Base-by-base conservation (phyloP, 2,797 vertebrate genomes). In the Amazona ochrocephala region DNA sequence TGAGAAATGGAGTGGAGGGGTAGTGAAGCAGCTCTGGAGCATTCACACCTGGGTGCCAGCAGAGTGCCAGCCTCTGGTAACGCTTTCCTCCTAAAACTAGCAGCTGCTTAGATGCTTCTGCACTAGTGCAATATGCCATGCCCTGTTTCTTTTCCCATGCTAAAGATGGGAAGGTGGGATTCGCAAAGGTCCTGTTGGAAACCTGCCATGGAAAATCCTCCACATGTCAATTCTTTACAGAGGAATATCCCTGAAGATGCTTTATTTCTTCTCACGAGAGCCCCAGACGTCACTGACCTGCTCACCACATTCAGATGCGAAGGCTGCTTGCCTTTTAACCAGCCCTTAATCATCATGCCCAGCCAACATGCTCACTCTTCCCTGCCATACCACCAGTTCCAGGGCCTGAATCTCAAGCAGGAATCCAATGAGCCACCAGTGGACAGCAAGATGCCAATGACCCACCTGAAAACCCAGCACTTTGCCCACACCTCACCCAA, bases 401-500 rank as follows among this genome's bases (percentile, higher is more conserved):
- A 10, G 39, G 45, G 68, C 11, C 56, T 4, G 5, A 60, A 51
- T 44, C 66, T 84, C 44, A n/a, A 5, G 29, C 56, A 71, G 76
- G 68, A 13, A 42, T 70, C 11, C 3, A 29, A 21, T 47, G 80
- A 85, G 14, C 60, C n/a, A 30, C 24, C 13, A 13, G 21, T 1
- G 7, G 64, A 79, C 34, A 23, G 9, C 61, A 34, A 66, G 74
- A 60, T 75, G 12, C 15, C 2, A 1, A 11, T 10, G 18, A 24
- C 11, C 51, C 41, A 15, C 17, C 80, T 7, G 0, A 11, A 30
- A 73, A 41, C 24, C 30, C 9, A 0, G 23, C 0, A 0, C 81
- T 74, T 67, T 7, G 2, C 53, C 60, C 11, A 4, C 3, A 1
- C 18, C 18, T 7, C 1, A 1, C 41, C 41, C 2, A 1, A 5